A percentile compares a stretch with the other conserved stretches of the same genome.
Evolutionary conservation across 2,113 vertebrate species (phyloP).

Genomic region (Oryzias curvinotus): DNA sequence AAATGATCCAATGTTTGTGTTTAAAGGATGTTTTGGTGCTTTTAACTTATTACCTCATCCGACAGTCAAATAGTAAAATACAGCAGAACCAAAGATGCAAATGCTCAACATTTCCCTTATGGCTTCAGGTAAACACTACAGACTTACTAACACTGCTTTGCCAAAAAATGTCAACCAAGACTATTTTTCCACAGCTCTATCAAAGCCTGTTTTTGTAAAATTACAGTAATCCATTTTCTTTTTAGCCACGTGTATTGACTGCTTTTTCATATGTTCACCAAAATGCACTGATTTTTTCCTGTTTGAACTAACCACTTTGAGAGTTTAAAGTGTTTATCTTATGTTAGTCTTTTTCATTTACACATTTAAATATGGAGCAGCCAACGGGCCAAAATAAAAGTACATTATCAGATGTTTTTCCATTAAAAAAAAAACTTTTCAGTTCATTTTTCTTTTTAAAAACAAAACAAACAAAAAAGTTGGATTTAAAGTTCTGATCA

Average conservation of each 20-base stretch:
- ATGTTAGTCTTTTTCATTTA: constrained; percentile 10
- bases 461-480: too few species aligned
- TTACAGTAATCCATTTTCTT: constrained; percentile 21
- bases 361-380: constrained; percentile 22
- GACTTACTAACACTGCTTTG: constrained; percentile 61
- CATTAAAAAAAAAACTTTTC: too few species aligned
- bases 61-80: constrained; percentile 61
- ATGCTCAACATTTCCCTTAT: constrained; percentile 45
- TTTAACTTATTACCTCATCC: constrained; percentile 94
- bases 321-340: constrained; percentile 24
- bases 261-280: constrained; percentile 31
- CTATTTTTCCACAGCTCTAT: constrained; percentile 25
- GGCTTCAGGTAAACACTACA: constrained; percentile 7
- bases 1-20: constrained; percentile 30
- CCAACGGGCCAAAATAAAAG: constrained; percentile 28
- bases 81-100: constrained; percentile 79
- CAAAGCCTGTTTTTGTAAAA: constrained; percentile 28
- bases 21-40: constrained; percentile 84
- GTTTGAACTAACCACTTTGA: constrained; percentile 49
- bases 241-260: constrained; percentile 38
- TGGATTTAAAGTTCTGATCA: too few species aligned
- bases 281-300: constrained; percentile 77
- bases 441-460: too few species aligned
- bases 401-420: constrained; percentile 46
- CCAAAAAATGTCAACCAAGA: constrained; percentile 31